These are phyloP conservation scores for Drosophila testacea DNA, from an alignment of 2,888 invertebrate genomes.

Conservation along the genomic window DNA sequence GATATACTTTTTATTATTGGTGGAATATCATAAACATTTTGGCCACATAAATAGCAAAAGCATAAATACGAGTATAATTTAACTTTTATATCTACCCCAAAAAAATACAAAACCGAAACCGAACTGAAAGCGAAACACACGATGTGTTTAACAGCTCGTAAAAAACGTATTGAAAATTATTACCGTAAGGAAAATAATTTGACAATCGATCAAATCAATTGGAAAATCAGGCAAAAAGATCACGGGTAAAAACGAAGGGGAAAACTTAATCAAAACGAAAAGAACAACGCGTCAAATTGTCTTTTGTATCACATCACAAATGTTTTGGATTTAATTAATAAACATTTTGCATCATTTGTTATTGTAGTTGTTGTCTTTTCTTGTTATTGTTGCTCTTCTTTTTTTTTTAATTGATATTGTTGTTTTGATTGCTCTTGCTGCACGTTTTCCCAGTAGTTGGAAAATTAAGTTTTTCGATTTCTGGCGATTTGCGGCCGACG, in stretches of 20 bases:
- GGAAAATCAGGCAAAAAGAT: constrained; percentile 15
- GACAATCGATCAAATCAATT: constrained; percentile 31
- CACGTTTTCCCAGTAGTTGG: constrained; percentile 30
- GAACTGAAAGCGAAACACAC: constrained; percentile 8
- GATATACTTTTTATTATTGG: constrained; percentile 39
- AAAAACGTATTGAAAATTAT: constrained; percentile 30
- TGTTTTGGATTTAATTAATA: constrained; percentile 43
- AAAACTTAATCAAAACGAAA: constrained; percentile 67
- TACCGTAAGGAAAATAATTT: constrained; percentile 24
- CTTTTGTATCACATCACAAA: constrained; percentile 71
- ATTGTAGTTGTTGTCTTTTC: constrained; percentile 14
- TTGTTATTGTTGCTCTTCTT: constrained; percentile 17
- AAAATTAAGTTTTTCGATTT: constrained; percentile 4
- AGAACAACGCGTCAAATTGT: constrained; percentile 62
- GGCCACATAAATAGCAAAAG: constrained; percentile 55
- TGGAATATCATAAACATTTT: constrained; percentile 54
- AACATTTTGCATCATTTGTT: constrained; percentile 39
- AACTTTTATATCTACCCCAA: constrained; percentile 8
- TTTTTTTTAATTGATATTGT: constrained; percentile 18
- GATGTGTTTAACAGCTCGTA: constrained; percentile 60
- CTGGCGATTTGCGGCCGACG: constrained; percentile 69
- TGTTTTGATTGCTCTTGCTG: constrained; percentile 17
- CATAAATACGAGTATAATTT: constrained; percentile 53
- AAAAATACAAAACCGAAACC: background rate
- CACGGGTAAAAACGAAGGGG: constrained; percentile 11